phyloP scores from a whole-genome alignment of 2,888 invertebrate species.

The Eristalis pertinax region DNA sequence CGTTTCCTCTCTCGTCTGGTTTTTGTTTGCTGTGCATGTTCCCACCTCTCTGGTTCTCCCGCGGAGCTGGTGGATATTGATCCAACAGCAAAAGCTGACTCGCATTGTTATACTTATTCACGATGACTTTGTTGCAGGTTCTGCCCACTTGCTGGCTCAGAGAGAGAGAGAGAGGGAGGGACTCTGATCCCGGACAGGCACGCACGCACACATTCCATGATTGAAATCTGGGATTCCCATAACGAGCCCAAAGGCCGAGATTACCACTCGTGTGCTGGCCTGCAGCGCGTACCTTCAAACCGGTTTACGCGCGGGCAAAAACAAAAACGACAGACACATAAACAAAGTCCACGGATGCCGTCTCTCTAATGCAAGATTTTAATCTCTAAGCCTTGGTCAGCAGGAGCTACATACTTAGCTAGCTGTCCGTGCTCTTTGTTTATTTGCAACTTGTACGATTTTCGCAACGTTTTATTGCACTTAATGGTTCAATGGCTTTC shows the following conservation, averaged over 20 bases:
- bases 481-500: constrained; percentile 69
- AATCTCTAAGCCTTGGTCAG: constrained; percentile 48
- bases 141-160: background rate
- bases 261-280: background rate
- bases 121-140: constrained; percentile 6
- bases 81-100: constrained; percentile 27
- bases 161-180: background rate
- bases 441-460: constrained; percentile 13
- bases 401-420: background rate
- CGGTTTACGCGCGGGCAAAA: constrained; percentile 31
- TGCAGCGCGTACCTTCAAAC: constrained; percentile 17
- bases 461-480: constrained; percentile 36
- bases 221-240: constrained; percentile 9
- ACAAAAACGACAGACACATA: background rate
- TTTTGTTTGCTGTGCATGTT: background rate
- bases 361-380: constrained; percentile 56
- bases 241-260: background rate
- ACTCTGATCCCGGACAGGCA: constrained; percentile 1
- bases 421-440: background rate
- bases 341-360: background rate
- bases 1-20: constrained; percentile 29
- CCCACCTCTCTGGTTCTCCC: background rate
- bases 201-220: constrained; percentile 12
- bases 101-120: constrained; percentile 3
- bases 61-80: constrained; percentile 12